Evolutionary conservation across 37 sponge, comb jelly and placozoan species (phyloP), one percentile per base, ranked within the genome.

Genomic region (Amphimedon queenslandica): DNA sequence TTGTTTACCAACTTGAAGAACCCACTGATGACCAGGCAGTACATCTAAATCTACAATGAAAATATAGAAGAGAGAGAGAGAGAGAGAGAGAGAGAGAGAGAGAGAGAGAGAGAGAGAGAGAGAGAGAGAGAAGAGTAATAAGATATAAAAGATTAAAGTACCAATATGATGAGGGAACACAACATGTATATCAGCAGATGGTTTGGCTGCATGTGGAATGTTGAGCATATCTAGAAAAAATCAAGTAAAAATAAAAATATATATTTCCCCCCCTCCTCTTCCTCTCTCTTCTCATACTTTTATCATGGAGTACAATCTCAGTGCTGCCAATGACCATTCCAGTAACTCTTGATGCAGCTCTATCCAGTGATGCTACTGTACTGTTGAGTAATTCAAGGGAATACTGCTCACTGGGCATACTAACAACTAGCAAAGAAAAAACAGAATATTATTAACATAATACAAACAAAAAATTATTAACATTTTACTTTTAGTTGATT

Each of bases 321-420:
- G 92, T 91, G 77, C 77, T 53, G 25, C 92, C 92, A 30, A 87
- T 42, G 63, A 78, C 79, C 42, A 91, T 74, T 34, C 92, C 92
- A 37, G 83, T 91, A 71, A 91, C 82, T 58, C 79, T 72, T 4
- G 83, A 82, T 28, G 4, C 58, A 35, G 30, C 36, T 0, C 3
- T 10, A 34, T 82, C 80, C 63, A 82, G 63, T 33, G 40, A 28
- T 4, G 72, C 95, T 25, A 94, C 91, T 0, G 88, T 91, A 2
- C 58, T 38, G 71, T 94, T 90, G 37, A 79, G 72, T 28, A 90
- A 64, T 31, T 73, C 73, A 6, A 94, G 66, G 16, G 70, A 66
- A 69, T 94, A 94, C 82, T 87, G 95, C 25, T 87, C 82, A 4
- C 82, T 84, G 34, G 95, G 95, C 66, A 94, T 65, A 18, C 64